These are phyloP conservation scores for Spea bombifrons DNA, from an alignment of 2,113 vertebrate species.

Conservation along the genomic window DNA sequence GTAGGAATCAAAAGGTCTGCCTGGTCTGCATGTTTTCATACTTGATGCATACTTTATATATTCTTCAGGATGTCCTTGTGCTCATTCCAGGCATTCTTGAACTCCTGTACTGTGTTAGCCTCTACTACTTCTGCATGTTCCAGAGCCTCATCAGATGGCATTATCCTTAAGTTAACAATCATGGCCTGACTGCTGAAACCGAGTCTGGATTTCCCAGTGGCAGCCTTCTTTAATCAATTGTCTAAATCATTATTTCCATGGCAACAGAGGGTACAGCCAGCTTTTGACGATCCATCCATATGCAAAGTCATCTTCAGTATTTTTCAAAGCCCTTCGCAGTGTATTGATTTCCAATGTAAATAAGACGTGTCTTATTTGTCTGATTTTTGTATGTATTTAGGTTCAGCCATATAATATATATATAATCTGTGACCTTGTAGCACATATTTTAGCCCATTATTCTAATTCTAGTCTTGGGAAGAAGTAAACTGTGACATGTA, in stretches of 20 bases:
- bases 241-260: constrained; percentile 43
- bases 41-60: too few relatives aligned
- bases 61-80: too few relatives aligned
- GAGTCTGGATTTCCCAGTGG: constrained; percentile 18
- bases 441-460: too few relatives aligned
- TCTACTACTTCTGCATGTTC: neutral
- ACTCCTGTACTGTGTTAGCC: too few relatives aligned
- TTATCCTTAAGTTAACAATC: constrained; percentile 26
- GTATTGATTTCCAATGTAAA: constrained; percentile 24
- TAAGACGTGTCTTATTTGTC: neutral
- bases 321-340: constrained; percentile 4
- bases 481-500: too few relatives aligned
- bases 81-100: too few relatives aligned
- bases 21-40: too few relatives aligned
- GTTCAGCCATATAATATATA: too few relatives aligned
- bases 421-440: too few relatives aligned
- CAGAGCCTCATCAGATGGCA: neutral
- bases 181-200: constrained; percentile 14
- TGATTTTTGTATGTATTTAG: neutral
- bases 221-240: constrained; percentile 24
- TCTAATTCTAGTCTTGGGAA: too few relatives aligned
- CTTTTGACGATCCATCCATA: constrained; percentile 30
- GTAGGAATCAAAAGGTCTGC: too few relatives aligned
- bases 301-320: constrained; percentile 35
- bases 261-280: constrained; percentile 32